A percentile compares a stretch with the other conserved stretches of the same genome.
Evolutionary conservation across 2,888 invertebrate genomes (phyloP).

Genomic region (Melieria picta): DNA sequence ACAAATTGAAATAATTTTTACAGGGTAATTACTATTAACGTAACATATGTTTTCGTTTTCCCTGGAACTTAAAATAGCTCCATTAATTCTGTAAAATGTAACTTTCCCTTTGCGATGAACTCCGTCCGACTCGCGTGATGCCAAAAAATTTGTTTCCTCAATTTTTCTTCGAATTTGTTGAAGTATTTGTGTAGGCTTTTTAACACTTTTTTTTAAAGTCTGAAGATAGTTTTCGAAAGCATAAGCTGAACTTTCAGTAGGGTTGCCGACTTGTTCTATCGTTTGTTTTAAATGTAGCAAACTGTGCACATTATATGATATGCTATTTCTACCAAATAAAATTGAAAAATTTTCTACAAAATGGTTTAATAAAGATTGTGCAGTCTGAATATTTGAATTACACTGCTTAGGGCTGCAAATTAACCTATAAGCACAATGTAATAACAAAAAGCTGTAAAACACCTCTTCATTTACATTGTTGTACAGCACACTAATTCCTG

Average conservation of each 20-base stretch:
- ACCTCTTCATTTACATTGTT: slow-evolving; percentile 29
- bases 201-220: slow-evolving; percentile 23
- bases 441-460: slow-evolving; percentile 27
- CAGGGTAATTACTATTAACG: not conserved
- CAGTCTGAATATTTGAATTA: slow-evolving; percentile 34
- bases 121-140: not conserved
- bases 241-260: slow-evolving; percentile 21
- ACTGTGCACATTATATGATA: slow-evolving; percentile 48
- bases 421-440: slow-evolving; percentile 35
- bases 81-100: not conserved
- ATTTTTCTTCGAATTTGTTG: slow-evolving; percentile 24
- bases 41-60: not conserved
- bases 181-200: slow-evolving; percentile 29
- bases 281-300: slow-evolving; percentile 42
- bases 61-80: not conserved
- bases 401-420: slow-evolving; percentile 26
- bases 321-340: slow-evolving; percentile 43
- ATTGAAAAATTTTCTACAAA: slow-evolving; percentile 42
- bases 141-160: not conserved
- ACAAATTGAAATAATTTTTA: no score
- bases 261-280: slow-evolving; percentile 37
- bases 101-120: not conserved
- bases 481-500: slow-evolving; percentile 20
- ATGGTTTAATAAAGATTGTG: slow-evolving; percentile 37
- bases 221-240: slow-evolving; percentile 30